Evolutionary conservation across 1,140 invertebrate genomes (phyloP).

Genomic region (Armadillidium nasatum): DNA sequence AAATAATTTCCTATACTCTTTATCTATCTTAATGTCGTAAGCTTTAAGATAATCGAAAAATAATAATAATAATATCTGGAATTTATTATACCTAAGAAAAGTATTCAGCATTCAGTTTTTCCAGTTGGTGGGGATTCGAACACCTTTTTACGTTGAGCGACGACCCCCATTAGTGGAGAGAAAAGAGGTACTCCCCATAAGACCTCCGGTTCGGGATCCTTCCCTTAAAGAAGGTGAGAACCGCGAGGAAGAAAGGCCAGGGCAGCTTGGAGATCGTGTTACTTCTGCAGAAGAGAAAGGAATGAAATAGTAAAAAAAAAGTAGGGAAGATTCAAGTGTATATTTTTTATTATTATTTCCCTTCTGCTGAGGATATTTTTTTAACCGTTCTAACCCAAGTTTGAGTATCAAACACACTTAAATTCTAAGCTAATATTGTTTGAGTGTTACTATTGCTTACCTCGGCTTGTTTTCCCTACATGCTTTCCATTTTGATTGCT

Average conservation of each 20-base stretch:
- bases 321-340: not conserved
- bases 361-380: not conserved
- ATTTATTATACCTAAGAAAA: too few relatives aligned
- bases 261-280: not conserved
- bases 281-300: not conserved
- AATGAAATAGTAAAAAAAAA: not conserved
- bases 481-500: too few relatives aligned
- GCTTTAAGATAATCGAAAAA: too few relatives aligned
- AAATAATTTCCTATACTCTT: too few relatives aligned
- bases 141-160: not conserved
- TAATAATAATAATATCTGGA: too few relatives aligned
- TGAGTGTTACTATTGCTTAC: too few relatives aligned
- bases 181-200: not conserved
- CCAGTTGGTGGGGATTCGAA: not conserved
- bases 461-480: too few relatives aligned
- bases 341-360: not conserved
- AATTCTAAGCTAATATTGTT: too few relatives aligned
- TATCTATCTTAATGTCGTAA: too few relatives aligned
- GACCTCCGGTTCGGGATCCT: not conserved
- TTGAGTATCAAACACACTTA: not conserved
- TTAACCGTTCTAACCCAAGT: not conserved
- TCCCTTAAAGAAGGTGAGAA: constrained; percentile 2
- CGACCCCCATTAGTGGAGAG: not conserved
- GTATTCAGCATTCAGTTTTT: not conserved
- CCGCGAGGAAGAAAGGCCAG: not conserved